Conservation (phyloP, 1,140 invertebrate genomes). For the Drosophila teissieri region DNA sequence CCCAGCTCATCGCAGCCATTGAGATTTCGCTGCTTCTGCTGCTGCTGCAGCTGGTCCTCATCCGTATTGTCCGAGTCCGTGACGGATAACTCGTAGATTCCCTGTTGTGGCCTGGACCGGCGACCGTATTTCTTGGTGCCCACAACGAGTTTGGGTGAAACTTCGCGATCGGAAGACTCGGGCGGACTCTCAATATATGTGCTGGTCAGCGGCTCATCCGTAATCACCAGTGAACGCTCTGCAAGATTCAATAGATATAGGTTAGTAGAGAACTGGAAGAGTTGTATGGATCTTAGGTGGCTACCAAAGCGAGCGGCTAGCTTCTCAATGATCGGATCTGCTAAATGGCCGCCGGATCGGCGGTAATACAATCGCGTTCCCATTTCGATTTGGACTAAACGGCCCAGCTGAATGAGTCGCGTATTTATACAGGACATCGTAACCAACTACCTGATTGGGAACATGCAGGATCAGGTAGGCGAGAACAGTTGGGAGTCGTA, state of each 20-base stretch:
- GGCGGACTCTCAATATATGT: slow-evolving; percentile 84
- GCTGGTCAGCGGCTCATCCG: slow-evolving; percentile 51
- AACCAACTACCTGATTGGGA: slow-evolving; percentile 4
- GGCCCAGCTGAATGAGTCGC: background rate
- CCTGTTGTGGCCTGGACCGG: slow-evolving; percentile 86
- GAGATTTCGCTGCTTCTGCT: slow-evolving; percentile 58
- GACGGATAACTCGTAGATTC: slow-evolving; percentile 60
- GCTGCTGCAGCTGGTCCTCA: slow-evolving; percentile 61
- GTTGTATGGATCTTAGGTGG: background rate
- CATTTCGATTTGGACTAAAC: slow-evolving; percentile 48
- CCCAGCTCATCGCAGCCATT: slow-evolving; percentile 50
- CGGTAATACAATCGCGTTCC: slow-evolving; percentile 75
- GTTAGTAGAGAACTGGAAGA: slow-evolving; percentile 6
- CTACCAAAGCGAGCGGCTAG: slow-evolving; percentile 71
- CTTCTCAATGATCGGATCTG: slow-evolving; percentile 81
- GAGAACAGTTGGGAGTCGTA: slow-evolving; percentile 27
- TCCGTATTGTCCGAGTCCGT: slow-evolving; percentile 82
- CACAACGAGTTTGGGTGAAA: slow-evolving; percentile 90
- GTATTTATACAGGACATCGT: slow-evolving; percentile 31
- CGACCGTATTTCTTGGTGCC: slow-evolving; percentile 92
- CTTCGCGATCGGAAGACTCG: slow-evolving; percentile 88
- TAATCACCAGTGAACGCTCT: slow-evolving; percentile 75
- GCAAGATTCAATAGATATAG: slow-evolving; percentile 38
- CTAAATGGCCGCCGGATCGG: slow-evolving; percentile 77
- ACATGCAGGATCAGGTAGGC: slow-evolving; percentile 39